Evolutionary conservation across 2,888 invertebrate species (phyloP), one percentile per base, ranked within the genome.

Genomic region (Slavum lentiscoides): DNA sequence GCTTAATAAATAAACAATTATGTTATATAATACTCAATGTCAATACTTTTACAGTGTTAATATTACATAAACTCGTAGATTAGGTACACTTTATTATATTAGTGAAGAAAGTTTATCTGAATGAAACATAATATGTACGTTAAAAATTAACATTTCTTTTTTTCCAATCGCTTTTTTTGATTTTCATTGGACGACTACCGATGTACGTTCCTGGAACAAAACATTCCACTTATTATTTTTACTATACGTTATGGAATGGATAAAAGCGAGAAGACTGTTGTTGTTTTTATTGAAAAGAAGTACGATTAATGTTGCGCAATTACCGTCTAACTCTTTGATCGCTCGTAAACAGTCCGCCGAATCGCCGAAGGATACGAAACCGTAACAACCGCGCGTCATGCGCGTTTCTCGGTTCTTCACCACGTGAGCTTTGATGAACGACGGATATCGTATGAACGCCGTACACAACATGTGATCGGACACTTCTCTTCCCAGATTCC

Each of bases 401-500:
- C 74, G 64, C 17, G 74, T 74, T 19, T 64, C 37, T 1, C 74
- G 74, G 55, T 74, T 74, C 55, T 74, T 74, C 6, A 74, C 64
- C 15, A 74, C 74, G 53, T 21, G 64, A 21, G 74, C 74, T 64
- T 74, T 74, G 9, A 74, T 64, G 21, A 74, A 74, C 39, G 74
- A 74, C 39, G 74, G 21, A 74, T 74, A 74, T 17, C 66, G 55
- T 55, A 74, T 55, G 37, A 74, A 74, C 30, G 64, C 21, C 5
- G 21, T 9, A 39, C 55, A 55, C 21, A 74, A 74, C 53, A 55
- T 55, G 3, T 39, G n/a, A 55, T 74, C 74, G 53, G 64, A 64
- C 17, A 74, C 74, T 55, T 74, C 74, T 66, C 64, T 74, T 55
- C 74, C 74, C 74, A 74, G 53, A 66, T 74, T 74, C 17, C 74